A percentile compares a stretch with the other conserved stretches of the same genome.
Conservation (phyloP, 2,113 vertebrate genomes). For the Scalopus aquaticus region DNA sequence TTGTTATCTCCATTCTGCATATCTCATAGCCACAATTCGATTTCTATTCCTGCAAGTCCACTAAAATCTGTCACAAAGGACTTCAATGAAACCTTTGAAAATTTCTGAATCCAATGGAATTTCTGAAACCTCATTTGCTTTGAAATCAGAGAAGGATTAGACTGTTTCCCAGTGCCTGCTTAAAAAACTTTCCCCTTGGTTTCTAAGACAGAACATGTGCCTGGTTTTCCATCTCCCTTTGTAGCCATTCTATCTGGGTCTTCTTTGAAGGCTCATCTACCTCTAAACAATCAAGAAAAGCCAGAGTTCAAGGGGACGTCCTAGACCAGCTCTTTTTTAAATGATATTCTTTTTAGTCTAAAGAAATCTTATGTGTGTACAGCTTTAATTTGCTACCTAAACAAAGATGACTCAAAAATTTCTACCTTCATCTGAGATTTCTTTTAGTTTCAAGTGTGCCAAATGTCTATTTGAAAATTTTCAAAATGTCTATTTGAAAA, state of each 20-base stretch:
- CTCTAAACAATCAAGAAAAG: not conserved
- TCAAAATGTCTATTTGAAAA: not conserved
- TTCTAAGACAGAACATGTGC: not conserved
- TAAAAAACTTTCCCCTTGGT: not conserved
- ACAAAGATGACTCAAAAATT: not conserved
- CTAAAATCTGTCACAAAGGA: not conserved
- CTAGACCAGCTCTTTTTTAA: not conserved
- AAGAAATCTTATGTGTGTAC: not conserved
- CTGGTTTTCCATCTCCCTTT: not conserved
- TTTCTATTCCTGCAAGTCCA: not conserved
- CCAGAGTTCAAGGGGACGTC: not conserved
- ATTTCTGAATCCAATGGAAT: not conserved
- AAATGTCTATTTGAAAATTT: not conserved
- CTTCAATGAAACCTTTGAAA: not conserved
- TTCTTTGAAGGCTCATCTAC: not conserved
- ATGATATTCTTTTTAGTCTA: not conserved
- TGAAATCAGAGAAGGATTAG: not conserved
- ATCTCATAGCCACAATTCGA: not conserved
- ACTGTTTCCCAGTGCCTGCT: not conserved
- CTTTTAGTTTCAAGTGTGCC: not conserved
- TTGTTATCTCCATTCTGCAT: not conserved
- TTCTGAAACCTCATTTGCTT: not conserved
- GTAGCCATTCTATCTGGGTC: not conserved
- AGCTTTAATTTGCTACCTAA: constrained; percentile 3
- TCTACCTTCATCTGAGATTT: not conserved